Evolutionary conservation across 1,140 invertebrate genomes (phyloP), one percentile per base, ranked within the genome.

Genomic region (Samia ricini): DNA sequence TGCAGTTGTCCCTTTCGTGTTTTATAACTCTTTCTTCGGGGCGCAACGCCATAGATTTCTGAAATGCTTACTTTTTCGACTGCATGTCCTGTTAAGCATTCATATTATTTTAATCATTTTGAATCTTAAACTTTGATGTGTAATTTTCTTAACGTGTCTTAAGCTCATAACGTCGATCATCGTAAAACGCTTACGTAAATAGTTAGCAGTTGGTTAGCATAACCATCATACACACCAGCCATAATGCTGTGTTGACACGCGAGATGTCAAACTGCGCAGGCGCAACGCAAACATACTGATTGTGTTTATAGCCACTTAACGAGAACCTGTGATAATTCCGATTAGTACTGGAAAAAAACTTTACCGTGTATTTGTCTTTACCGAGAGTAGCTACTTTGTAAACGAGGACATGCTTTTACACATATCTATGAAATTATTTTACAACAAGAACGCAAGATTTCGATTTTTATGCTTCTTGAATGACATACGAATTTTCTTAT

Each of bases 291-390:
- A 89, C 79, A 89, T 63, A 36, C 77, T 74, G 79, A 86, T 83
- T 89, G 86, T 89, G 86, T 89, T 89, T 89, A 89, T 88, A 81
- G 86, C 82, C 86, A 89, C 83, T 89, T 89, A 89, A 89, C 86
- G 68, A 86, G 71, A 74, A 60, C 69, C 79, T 61, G 86, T 76
- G 74, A 89, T 71, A 84, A 82, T 89, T 88, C 85, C 82, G 83
- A 89, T 88, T 86, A 88, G 81, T 82, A 71, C 77, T 76, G 75
- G 79, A 84, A 80, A 86, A 83, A 89, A 81, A 81, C 79, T 75
- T 75, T 64, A 80, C 73, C 64, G 63, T 42, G 61, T 86, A 65
- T 87, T 83, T 83, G 75, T 83, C 76, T 79, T 82, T 76, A 79
- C 77, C 72, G 76, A 87, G 83, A 86, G 77, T 77, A 85, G 83